Evolutionary conservation across 2,797 vertebrate species (phyloP), one percentile per base, ranked within the genome.

Genomic region (Gymnopithys bicolor): DNA sequence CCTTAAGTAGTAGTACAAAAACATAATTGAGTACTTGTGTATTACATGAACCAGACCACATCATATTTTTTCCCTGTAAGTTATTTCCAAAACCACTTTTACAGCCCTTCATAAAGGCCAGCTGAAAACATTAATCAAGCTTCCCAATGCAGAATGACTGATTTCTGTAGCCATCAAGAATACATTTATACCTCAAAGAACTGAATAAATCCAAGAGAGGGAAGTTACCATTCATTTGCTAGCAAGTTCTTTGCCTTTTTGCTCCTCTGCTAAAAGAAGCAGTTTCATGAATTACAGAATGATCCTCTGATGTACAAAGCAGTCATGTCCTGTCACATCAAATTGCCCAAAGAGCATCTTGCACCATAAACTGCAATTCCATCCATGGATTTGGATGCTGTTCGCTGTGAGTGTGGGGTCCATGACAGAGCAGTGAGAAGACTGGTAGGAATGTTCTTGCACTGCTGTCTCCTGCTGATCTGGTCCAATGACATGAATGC

Each of bases 141-240:
- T 63, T 81, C 66, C 75, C 75, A 88, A 93, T 35, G 59, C 32
- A 69, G 84, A 77, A 71, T 69, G 81, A 89, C 71, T 81, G 71
- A 94, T 92, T 87, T 85, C 77, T 82, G 18, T 83, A 53, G 46
- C 64, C 74, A 74, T 77, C 67, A 79, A 64, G 35, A 91, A 89
- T 5, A 82, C 46, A 83, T 41, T 87, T 59, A 18, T 71, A 92
- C 21, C 39, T 58, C 66, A 84, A 75, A 85, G 66, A 78, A 48
- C 51, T 46, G 79, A 95, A 73, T 66, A 89, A 89, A 89, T 89
- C 53, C 62, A 85, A 53, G 35, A 48, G 48, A 71, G 18, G 32
- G 32, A 86, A 85, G 30, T 30, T n/a, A 56, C 25, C 46, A 62
- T 41, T 75, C 30, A 59, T 69, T 78, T 83, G 71, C 71, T 73